Conservation (phyloP, 1,140 invertebrate species). For the Amyelois transitella region DNA sequence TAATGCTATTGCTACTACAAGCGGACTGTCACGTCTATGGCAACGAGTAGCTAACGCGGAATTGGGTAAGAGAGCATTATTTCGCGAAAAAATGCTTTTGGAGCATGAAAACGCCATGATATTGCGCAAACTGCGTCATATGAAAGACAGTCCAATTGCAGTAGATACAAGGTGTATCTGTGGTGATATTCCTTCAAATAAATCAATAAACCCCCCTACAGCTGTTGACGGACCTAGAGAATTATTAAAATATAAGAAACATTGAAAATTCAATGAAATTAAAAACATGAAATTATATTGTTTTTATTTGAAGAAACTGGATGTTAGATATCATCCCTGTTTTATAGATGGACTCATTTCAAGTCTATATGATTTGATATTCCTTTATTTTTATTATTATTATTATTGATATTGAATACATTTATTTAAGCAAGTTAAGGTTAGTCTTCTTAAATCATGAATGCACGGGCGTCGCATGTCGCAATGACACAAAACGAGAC, state of each 20-base stretch:
- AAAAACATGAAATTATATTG: background rate
- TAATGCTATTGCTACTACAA: constrained; percentile 42
- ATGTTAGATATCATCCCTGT: constrained; percentile 8
- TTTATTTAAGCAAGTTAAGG: constrained; percentile 12
- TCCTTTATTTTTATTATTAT: too few species aligned
- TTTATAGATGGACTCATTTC: too few species aligned
- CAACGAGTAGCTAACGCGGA: constrained; percentile 56
- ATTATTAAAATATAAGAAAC: constrained; percentile 34
- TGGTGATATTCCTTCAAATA: constrained; percentile 14
- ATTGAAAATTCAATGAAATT: background rate
- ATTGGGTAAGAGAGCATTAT: constrained; percentile 42
- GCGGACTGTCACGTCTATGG: constrained; percentile 55
- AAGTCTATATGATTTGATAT: too few species aligned
- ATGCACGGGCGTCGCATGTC: constrained; percentile 32
- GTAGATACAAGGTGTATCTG: constrained; percentile 35
- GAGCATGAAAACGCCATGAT: constrained; percentile 51
- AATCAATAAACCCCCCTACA: constrained; percentile 15
- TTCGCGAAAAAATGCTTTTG: constrained; percentile 49
- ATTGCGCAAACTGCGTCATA: constrained; percentile 30
- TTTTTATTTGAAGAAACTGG: constrained; percentile 18
- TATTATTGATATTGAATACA: background rate
- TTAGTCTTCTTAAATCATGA: constrained; percentile 22
- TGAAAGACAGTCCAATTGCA: constrained; percentile 23
- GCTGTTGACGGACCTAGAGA: constrained; percentile 40
- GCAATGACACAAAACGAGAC: constrained; percentile 35